phyloP scores from a whole-genome alignment of 2,113 vertebrate species.

The Cranoglanis bouderius region DNA sequence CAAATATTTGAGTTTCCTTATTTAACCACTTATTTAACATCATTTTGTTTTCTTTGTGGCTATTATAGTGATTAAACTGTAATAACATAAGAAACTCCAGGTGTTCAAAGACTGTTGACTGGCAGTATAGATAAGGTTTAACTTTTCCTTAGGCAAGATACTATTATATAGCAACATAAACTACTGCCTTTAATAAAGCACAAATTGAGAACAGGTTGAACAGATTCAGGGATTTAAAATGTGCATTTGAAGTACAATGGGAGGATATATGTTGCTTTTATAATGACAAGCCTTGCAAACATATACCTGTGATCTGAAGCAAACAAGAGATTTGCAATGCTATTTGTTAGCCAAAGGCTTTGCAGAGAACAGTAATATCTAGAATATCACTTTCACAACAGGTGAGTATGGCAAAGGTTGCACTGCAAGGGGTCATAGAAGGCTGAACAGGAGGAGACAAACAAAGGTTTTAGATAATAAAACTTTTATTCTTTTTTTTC shows the following conservation, averaged over 20 bases:
- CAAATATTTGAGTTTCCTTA: not conserved
- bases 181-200: constrained; percentile 22
- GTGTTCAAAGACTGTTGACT: constrained; percentile 1
- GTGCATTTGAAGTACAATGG: constrained; percentile 51
- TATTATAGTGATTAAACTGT: not conserved
- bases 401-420: constrained; percentile 73
- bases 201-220: not conserved
- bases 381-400: constrained; percentile 77
- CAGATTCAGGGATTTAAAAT: constrained; percentile 41
- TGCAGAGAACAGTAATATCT: constrained; percentile 77
- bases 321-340: constrained; percentile 70
- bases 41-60: not conserved
- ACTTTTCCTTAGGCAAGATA: constrained; percentile 11
- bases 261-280: constrained; percentile 49
- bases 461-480: constrained; percentile 50
- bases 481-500: constrained; percentile 50
- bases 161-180: constrained; percentile 17
- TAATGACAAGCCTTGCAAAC: constrained; percentile 53
- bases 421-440: constrained; percentile 41
- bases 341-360: constrained; percentile 80
- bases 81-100: constrained; percentile 14
- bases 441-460: constrained; percentile 52
- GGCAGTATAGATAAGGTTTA: constrained; percentile 3
- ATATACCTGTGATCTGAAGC: constrained; percentile 52
- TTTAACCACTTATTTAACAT: not conserved